Percentiles rank a stretch among this genome's conserved stretches.
phyloP scores from a whole-genome alignment of 2,113 vertebrate species.

The Ctenodactylus gundi region DNA sequence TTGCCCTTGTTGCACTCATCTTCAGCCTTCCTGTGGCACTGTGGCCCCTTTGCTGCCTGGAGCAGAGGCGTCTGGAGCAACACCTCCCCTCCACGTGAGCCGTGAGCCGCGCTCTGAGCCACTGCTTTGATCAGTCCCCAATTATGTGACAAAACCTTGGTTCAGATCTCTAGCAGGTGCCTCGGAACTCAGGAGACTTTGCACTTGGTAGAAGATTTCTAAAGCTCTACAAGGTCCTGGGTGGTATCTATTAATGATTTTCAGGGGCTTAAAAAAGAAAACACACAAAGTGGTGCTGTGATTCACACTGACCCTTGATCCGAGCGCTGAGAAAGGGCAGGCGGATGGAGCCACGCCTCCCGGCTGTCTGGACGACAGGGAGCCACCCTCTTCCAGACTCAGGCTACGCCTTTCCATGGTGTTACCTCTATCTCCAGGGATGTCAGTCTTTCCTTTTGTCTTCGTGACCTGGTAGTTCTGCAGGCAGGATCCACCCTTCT shows the following conservation, averaged over 20 bases:
- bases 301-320: background rate
- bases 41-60: fast-evolving
- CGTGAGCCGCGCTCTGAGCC: background rate
- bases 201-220: background rate
- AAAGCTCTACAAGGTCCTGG: background rate
- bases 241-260: background rate
- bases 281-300: background rate
- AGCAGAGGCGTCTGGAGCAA: background rate
- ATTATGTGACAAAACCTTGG: background rate
- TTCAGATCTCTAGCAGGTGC: background rate
- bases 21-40: fast-evolving
- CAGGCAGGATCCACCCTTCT: background rate
- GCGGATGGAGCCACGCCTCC: fast-evolving
- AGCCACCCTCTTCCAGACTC: fast-evolving
- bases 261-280: background rate
- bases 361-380: fast-evolving
- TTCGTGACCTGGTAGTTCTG: background rate
- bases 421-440: fast-evolving
- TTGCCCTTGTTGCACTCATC: no score
- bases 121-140: fast-evolving
- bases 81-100: fast-evolving
- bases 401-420: fast-evolving
- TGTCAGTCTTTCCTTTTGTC: background rate
- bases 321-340: fast-evolving
- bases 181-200: fast-evolving